Evolutionary conservation across 2,888 invertebrate genomes (phyloP), one percentile per base, ranked within the genome.

Genomic region (Ormyrus rosae): DNA sequence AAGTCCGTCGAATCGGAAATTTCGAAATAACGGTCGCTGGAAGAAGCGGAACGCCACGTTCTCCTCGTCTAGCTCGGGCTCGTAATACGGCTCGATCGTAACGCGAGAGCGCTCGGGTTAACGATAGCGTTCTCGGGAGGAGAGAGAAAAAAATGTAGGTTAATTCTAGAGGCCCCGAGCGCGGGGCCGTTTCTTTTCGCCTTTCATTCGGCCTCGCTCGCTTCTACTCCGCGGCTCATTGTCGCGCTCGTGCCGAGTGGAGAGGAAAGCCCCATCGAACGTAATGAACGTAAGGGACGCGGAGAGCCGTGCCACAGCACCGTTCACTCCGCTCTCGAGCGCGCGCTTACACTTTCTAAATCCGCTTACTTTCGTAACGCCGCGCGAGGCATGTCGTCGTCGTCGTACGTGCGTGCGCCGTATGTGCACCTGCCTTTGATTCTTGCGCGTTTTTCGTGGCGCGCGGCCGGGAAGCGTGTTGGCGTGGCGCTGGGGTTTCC

Each of bases 281-380:
- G 51, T 34, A 34, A 34, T 34, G 70, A 53, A 34, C 60, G 11
- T 13, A 68, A 13, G 51, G 74, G 69, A 61, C 48, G 55, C 10
- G 6, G 51, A 6, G 34, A 50, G 48, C 51, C 50, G 69, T 5
- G 11, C 13, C 13, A 13, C 50, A 46, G 53, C n/a, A 86, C 89
- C 89, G 87, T 89, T 88, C 89, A 88, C 89, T 13, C 13, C 84
- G 84, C 84, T 85, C 34, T 34, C 34, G 34, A 19, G 19, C 3
- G 34, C 34, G 34, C 86, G 85, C 86, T 88, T 88, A 86, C 88
- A 90, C 90, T 90, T 90, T 90, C 90, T 90, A 90, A 90, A 90
- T 88, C 89, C 89, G 88, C 89, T 89, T 90, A 89, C 89, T 90
- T 90, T 90, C 90, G 89, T 89, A 90, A 90, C 83, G 84, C 34